Conservation (phyloP, 2,888 invertebrate species). For the Orthosia gracilis region DNA sequence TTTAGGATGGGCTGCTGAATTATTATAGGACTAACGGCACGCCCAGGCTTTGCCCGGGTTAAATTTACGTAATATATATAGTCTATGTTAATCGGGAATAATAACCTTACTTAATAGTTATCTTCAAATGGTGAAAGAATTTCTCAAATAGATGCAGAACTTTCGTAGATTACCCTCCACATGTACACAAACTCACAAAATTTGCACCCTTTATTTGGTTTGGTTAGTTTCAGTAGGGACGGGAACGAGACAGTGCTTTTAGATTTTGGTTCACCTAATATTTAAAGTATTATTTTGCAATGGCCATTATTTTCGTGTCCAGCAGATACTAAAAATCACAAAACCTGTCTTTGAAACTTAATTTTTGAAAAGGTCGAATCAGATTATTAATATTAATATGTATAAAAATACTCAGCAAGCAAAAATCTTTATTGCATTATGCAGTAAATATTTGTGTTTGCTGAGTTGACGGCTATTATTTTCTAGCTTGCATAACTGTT, state of each 20-base stretch:
- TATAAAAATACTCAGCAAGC: background rate
- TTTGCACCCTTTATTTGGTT: too few species aligned
- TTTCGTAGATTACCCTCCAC: background rate
- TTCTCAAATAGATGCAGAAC: background rate
- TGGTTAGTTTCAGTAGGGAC: background rate
- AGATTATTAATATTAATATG: slow-evolving; percentile 17
- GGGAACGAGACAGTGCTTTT: background rate
- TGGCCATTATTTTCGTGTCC: background rate
- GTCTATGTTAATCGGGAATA: background rate
- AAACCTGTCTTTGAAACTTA: slow-evolving; percentile 7
- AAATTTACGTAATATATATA: background rate
- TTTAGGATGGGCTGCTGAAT: slow-evolving; percentile 39
- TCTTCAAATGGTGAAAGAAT: background rate
- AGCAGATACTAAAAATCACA: background rate
- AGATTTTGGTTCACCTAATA: background rate
- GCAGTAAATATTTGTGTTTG: slow-evolving; percentile 4
- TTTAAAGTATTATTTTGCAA: background rate
- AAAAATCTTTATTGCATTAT: background rate
- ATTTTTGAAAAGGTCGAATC: background rate
- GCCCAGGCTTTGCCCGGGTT: background rate
- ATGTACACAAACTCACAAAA: too few species aligned
- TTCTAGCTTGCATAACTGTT: slow-evolving; percentile 22
- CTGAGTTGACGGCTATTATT: slow-evolving; percentile 35
- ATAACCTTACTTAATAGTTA: too few species aligned
- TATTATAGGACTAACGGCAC: background rate